These are phyloP conservation scores for Melitaea athalia DNA, from an alignment of 2,888 invertebrate genomes.

Conservation along the genomic window DNA sequence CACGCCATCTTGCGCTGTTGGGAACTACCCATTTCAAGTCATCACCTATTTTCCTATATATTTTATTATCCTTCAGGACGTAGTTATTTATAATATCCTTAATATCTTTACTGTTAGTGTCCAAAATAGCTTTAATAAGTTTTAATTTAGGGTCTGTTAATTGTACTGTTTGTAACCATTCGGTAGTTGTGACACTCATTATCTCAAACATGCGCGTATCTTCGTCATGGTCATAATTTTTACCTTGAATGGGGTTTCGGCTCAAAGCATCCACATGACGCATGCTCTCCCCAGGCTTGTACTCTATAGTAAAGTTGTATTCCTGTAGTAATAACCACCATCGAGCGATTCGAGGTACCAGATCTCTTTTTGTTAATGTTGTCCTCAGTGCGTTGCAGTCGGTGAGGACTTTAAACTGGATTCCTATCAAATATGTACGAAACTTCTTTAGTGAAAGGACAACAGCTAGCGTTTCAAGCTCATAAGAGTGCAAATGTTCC, in stretches of 20 bases:
- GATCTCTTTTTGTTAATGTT: no score
- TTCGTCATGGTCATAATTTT: neutral
- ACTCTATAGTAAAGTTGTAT: no score
- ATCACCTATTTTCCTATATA: neutral
- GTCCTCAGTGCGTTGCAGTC: no score
- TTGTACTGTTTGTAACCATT: neutral
- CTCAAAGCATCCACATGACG: slow-evolving; percentile 37
- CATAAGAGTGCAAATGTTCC: slow-evolving; percentile 1
- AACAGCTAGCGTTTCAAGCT: slow-evolving; percentile 11
- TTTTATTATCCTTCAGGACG: neutral
- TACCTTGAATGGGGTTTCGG: neutral
- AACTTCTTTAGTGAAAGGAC: slow-evolving; percentile 8
- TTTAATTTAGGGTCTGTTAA: slow-evolving; percentile 1
- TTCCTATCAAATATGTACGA: slow-evolving; percentile 1
- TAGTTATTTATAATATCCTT: neutral
- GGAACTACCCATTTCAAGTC: slow-evolving; percentile 34
- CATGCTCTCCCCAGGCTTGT: no score
- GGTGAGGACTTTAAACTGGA: no score
- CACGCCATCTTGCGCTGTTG: slow-evolving; percentile 32
- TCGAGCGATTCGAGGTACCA: no score
- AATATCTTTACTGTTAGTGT: neutral
- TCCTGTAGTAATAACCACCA: no score
- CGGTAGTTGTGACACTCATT: neutral
- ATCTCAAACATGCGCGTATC: neutral
- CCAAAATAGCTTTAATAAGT: neutral